Base-by-base conservation (phyloP, 2,888 invertebrate species). In the Halictus quadricinctus region DNA sequence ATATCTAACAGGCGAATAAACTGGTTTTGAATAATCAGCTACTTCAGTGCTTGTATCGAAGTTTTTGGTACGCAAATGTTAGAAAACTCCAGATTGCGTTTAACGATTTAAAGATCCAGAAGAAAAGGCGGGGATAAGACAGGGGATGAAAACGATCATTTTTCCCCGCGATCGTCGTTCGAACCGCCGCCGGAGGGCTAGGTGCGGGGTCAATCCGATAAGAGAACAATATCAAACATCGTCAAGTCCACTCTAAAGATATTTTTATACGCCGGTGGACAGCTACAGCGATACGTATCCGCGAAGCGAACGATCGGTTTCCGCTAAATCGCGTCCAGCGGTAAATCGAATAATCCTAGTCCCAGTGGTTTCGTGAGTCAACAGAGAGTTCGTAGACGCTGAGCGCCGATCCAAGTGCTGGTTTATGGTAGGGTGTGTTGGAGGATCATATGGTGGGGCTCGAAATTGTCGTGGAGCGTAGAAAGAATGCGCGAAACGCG, bases 401-500 rank as follows among this genome's bases (percentile, higher is more conserved):
- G 36, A 2, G 36, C 36, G 36, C 36, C 36, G 36, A 36, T 36
- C 5, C 36, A 36, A 36, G 36, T 1, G 36, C 36, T 36, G 58
- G n/a, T n/a, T n/a, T n/a, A n/a, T n/a, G 58, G 58, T 48, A 48
- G 15, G 0, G 8, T 10, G 21, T 21, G n/a, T 2, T 58, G n/a
- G 29, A 0, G 29, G 15, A 21, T 66, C 10, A 4, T 25, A 12
- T 36, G 15, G 41, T 48, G 46, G 41, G 29, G 60, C 29, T 74
- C 25, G 18, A 69, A 54, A 77, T 50, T 58, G 41, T 74, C 69
- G 36, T 43, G 70, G 25, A 18, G 13, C 0, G 54, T 48, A 18
- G 58, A 76, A 75, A 76, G 69, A 81, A 81, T 70, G 58, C 73
- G 80, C 82, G 84, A 64, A 75, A 74, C 58, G 86, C 79, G 74